phyloP scores from a whole-genome alignment of 2,888 invertebrate genomes.

The Lasius fuliginosus region DNA sequence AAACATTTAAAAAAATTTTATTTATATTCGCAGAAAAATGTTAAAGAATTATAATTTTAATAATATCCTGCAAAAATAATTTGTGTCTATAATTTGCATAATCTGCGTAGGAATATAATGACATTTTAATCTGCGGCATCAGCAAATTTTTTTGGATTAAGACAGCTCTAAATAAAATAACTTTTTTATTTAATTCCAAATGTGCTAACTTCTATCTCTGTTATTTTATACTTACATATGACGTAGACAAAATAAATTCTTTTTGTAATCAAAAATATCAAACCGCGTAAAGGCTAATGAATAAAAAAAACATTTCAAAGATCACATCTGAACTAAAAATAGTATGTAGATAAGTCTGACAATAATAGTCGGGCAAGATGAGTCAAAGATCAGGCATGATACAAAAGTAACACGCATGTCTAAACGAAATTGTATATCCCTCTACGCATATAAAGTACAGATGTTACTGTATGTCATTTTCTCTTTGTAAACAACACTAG shows the following conservation, averaged over 20 bases:
- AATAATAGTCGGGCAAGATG: background rate
- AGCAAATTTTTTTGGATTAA: background rate
- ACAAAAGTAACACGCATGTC: background rate
- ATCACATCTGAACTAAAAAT: conserved; percentile 4
- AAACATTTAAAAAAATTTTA: background rate
- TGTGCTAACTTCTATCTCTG: background rate
- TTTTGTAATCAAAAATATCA: background rate
- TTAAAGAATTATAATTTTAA: background rate
- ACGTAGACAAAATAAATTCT: background rate
- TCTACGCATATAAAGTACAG: conserved; percentile 9
- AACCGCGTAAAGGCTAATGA: background rate
- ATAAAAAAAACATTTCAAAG: background rate
- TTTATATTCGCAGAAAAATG: background rate
- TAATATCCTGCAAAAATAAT: background rate
- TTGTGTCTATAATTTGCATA: background rate
- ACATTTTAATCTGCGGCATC: background rate
- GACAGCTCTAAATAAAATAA: background rate
- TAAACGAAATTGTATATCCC: background rate
- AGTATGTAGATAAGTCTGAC: background rate
- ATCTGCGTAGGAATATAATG: background rate
- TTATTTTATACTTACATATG: background rate
- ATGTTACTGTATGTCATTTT: conserved; percentile 60
- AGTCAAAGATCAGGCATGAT: background rate
- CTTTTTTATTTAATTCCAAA: background rate
- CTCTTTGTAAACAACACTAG: conserved; percentile 59